Conservation (phyloP, 2,113 vertebrate species). For the Zosterops hypoxanthus region DNA sequence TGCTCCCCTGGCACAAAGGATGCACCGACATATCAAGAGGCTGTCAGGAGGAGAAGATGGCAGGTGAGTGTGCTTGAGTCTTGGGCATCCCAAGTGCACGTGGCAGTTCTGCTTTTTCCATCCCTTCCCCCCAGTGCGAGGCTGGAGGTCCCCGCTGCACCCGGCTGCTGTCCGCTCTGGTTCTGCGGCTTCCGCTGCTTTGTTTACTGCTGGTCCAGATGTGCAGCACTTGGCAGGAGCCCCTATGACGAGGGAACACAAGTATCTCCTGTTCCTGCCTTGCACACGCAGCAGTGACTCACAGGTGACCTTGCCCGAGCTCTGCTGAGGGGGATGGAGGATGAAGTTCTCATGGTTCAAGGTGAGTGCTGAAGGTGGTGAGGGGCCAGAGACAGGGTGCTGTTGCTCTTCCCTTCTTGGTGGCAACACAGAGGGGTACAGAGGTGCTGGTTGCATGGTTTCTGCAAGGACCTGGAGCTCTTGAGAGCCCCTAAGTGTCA, state of each 20-base stretch:
- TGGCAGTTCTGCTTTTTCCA: neutral
- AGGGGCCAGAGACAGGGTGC: neutral
- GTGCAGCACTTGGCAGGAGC: slow-evolving; percentile 18
- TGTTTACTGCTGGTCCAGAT: slow-evolving; percentile 56
- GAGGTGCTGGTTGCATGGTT: neutral
- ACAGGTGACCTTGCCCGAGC: neutral
- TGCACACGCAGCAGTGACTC: neutral
- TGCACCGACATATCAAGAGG: accelerated
- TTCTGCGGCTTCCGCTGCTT: neutral
- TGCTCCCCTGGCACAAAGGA: accelerated
- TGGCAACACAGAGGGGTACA: neutral
- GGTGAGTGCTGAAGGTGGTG: neutral
- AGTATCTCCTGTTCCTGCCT: neutral
- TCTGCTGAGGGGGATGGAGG: neutral
- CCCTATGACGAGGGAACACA: neutral
- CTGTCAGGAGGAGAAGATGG: neutral
- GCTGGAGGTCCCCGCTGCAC: neutral
- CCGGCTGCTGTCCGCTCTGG: neutral
- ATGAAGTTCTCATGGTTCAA: neutral
- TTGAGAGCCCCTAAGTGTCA: accelerated
- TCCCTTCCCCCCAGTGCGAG: neutral
- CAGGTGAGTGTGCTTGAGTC: neutral
- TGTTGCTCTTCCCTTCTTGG: accelerated
- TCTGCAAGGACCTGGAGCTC: neutral
- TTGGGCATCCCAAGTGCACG: neutral